These are phyloP conservation scores for Taurulus bubalis DNA, from an alignment of 2,113 vertebrate species.

Conservation along the genomic window DNA sequence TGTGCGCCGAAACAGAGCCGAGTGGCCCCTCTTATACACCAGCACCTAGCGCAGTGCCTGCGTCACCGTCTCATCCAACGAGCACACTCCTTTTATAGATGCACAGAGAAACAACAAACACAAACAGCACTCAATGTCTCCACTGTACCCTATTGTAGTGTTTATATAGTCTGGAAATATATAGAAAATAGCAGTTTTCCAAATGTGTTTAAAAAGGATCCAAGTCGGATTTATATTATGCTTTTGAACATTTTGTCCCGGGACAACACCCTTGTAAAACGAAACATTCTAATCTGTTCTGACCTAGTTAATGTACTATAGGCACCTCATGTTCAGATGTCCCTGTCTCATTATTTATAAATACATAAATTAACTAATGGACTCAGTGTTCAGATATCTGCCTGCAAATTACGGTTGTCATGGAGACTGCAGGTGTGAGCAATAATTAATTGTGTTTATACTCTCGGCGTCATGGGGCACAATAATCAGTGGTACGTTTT, in stretches of 20 bases:
- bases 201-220: not conserved
- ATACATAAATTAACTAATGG: constrained; percentile 16
- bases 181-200: not conserved
- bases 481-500: not conserved
- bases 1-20: constrained; percentile 24
- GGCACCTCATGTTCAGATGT: constrained; percentile 1
- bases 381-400: constrained; percentile 22
- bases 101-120: not conserved
- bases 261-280: not conserved
- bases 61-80: constrained; percentile 62
- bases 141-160: not conserved
- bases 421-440: constrained; percentile 13
- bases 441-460: constrained; percentile 28
- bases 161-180: constrained; percentile 20
- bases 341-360: constrained; percentile 34
- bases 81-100: constrained; percentile 73
- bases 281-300: not conserved
- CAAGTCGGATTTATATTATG: not conserved
- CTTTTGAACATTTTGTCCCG: constrained; percentile 1
- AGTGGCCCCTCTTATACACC: constrained; percentile 59
- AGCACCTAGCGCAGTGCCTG: constrained; percentile 36
- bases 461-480: constrained; percentile 2
- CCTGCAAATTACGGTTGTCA: constrained; percentile 25
- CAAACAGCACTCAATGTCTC: not conserved
- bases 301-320: constrained; percentile 21